Conservation (phyloP, 64 coral and sea anemone species). For the Montipora capricornis region DNA sequence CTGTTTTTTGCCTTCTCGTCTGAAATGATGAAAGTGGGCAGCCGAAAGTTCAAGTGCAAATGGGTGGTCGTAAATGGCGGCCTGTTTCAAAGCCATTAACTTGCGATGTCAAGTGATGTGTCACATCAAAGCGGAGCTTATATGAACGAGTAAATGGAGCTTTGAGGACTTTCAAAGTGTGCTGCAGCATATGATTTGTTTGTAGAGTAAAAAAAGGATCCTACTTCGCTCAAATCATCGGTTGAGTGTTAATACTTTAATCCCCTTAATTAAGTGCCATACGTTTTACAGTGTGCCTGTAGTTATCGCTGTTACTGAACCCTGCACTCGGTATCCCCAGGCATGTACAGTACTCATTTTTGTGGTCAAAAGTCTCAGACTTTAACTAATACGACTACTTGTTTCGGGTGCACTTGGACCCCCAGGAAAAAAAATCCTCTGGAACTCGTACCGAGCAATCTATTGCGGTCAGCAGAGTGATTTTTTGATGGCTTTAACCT, state of each 20-base stretch:
- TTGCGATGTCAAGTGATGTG: constrained; percentile 52
- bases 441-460: too few relatives aligned
- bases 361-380: not conserved
- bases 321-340: not conserved
- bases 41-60: constrained; percentile 34
- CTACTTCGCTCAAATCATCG: not conserved
- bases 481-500: too few relatives aligned
- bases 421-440: too few relatives aligned
- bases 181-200: constrained; percentile 46
- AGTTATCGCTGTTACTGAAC: not conserved
- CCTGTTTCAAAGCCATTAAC: not conserved
- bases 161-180: constrained; percentile 57
- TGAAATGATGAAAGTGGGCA: not conserved
- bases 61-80: not conserved
- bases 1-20: constrained; percentile 1
- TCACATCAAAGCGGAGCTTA: constrained; percentile 32
- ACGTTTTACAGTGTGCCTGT: constrained; percentile 4
- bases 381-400: too few relatives aligned
- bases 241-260: constrained; percentile 19
- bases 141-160: constrained; percentile 25
- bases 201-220: constrained; percentile 32
- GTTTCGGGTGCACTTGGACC: not conserved
- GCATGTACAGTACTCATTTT: not conserved
- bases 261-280: constrained; percentile 12
- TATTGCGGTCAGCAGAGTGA: too few relatives aligned